Percentiles rank a stretch among this genome's conserved stretches.
These are phyloP conservation scores for Campopleginae sp. DNA, from an alignment of 2,888 invertebrate species.

Conservation along the genomic window DNA sequence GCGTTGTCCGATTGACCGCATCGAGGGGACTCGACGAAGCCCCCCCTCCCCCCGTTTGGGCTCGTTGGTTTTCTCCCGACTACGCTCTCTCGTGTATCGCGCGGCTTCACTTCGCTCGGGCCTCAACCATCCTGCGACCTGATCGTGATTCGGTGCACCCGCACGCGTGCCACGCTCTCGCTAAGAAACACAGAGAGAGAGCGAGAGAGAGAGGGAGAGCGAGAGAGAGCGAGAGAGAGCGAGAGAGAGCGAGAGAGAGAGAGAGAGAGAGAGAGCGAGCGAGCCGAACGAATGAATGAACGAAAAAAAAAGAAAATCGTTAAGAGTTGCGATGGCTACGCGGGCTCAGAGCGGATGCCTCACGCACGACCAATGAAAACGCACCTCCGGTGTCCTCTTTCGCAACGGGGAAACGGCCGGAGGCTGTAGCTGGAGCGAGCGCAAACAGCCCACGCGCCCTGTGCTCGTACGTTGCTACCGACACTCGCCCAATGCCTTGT, in stretches of 20 bases:
- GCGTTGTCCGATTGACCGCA: constrained; percentile 29
- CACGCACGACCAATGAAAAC: neutral
- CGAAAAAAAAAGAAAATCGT: too few species aligned
- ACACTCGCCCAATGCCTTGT: constrained; percentile 81
- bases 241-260: neutral
- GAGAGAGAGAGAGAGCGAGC: constrained; percentile 23
- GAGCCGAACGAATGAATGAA: too few species aligned
- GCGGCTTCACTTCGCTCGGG: constrained; percentile 33
- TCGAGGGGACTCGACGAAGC: constrained; percentile 34
- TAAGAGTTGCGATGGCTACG: constrained; percentile 33
- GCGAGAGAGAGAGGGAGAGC: constrained; percentile 33
- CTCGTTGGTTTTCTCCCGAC: constrained; percentile 27
- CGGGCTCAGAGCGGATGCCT: constrained; percentile 6
- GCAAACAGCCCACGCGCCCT: constrained; percentile 82
- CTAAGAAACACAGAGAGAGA: constrained; percentile 30
- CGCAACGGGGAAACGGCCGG: constrained; percentile 81
- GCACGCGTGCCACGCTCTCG: constrained; percentile 12
- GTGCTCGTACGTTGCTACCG: constrained; percentile 83
- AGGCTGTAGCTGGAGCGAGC: constrained; percentile 83
- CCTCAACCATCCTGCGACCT: constrained; percentile 16
- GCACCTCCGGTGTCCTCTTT: constrained; percentile 64
- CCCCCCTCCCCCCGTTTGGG: constrained; percentile 23
- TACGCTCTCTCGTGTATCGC: constrained; percentile 31
- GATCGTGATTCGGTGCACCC: constrained; percentile 31
- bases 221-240: too few species aligned